Conservation (phyloP, 2,888 invertebrate species). For the Nemoura dubitans region DNA sequence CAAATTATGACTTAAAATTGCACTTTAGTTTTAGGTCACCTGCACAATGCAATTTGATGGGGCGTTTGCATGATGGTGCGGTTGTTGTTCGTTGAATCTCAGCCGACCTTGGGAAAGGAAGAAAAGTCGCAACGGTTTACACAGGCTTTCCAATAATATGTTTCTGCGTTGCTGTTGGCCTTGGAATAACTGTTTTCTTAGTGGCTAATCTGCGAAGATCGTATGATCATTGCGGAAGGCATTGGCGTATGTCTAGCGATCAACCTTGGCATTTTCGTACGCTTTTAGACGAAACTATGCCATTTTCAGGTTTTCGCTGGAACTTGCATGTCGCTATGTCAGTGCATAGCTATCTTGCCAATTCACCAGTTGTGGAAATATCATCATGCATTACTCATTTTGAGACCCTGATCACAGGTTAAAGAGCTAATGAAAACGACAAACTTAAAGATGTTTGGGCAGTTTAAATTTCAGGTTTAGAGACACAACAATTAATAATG, state of each 20-base stretch:
- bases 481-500: background rate
- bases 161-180: background rate
- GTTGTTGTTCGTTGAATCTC: background rate
- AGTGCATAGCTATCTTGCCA: background rate
- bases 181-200: background rate
- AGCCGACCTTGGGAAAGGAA: conserved; percentile 8
- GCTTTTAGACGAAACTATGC: background rate
- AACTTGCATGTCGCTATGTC: background rate
- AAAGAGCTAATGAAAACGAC: background rate
- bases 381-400: background rate
- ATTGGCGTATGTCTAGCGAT: background rate
- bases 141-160: background rate
- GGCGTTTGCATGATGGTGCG: background rate
- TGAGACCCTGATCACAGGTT: background rate
- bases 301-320: background rate
- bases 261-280: background rate
- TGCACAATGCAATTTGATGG: background rate
- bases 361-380: too few relatives aligned
- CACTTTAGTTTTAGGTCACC: conserved; percentile 20
- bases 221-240: background rate
- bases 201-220: background rate
- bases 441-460: background rate
- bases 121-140: conserved; percentile 7
- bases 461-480: background rate
- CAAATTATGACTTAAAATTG: background rate